Percentiles rank a stretch among this genome's conserved stretches.
phyloP scores from a whole-genome alignment of 1,140 invertebrate genomes.

The Micrasema minimum region DNA sequence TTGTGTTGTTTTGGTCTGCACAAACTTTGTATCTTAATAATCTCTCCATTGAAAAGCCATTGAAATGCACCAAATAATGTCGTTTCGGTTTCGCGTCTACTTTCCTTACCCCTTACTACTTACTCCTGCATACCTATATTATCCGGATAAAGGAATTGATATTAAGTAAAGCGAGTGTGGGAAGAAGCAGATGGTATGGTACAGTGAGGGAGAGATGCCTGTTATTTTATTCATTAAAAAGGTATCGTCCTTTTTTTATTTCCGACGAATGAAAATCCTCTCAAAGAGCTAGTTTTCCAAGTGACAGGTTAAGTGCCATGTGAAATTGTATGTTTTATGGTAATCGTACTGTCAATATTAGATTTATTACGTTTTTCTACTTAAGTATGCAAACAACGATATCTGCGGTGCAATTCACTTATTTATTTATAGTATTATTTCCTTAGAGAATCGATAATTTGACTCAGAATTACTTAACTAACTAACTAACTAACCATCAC shows the following conservation, averaged over 20 bases:
- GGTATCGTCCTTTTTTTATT: conserved; percentile 45
- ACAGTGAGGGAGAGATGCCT: conserved; percentile 38
- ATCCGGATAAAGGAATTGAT: conserved; percentile 27
- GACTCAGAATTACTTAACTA: too few species aligned
- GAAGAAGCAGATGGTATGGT: conserved; percentile 36
- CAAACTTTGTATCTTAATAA: too few species aligned
- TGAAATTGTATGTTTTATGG: conserved; percentile 15
- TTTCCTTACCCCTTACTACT: too few species aligned
- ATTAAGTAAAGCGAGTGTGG: conserved; percentile 17
- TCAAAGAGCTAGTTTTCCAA: conserved; percentile 33
- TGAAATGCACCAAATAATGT: too few species aligned
- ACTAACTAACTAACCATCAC: too few species aligned
- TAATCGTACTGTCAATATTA: conserved; percentile 22
- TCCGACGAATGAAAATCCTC: conserved; percentile 21
- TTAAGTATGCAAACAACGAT: not conserved
- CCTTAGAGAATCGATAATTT: too few species aligned
- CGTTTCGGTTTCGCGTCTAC: too few species aligned
- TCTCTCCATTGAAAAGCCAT: too few species aligned
- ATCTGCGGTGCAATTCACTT: too few species aligned
- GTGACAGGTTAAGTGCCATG: conserved; percentile 16
- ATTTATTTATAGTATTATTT: not conserved
- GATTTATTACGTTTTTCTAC: conserved; percentile 14
- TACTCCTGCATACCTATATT: conserved; percentile 5
- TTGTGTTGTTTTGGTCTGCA: too few species aligned
- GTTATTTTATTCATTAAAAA: conserved; percentile 54